Evolutionary conservation across 2,888 invertebrate species (phyloP), one percentile per base, ranked within the genome.

Genomic region (Mesorhabditis sp.): DNA sequence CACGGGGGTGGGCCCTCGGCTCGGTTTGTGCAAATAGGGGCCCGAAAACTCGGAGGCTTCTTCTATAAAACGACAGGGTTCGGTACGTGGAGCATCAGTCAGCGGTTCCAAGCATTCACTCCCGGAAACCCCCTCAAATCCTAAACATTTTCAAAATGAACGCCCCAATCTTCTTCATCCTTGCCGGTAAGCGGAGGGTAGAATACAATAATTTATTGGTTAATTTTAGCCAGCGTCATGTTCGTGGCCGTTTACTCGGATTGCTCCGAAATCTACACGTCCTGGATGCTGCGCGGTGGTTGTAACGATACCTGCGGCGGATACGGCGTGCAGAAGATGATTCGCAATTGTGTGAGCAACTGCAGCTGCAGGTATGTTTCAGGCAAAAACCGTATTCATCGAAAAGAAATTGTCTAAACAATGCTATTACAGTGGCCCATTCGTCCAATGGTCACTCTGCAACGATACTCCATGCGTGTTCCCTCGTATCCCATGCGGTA

Each of bases 281-380:
- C 58, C 10, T 50, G 58, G 58, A n/a, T 50, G 58, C n/a, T 50
- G 58, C 7, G 58, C 7, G 58, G 58, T 13, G 7, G 10, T 10
- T 50, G 58, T n/a, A 50, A 50, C n/a, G 58, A 50, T n/a, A 50
- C 58, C 1, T 50, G 58, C 2, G 58, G 58, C n/a, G 58, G 58
- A 50, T 50, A 50, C n/a, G 58, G 58, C 7, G 58, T 50, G 58
- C 58, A 50, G n/a, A 50, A 50, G 58, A 50, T 50, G 58, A 50
- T 50, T n/a, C 58, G 58, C 7, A n/a, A 10, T 50, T 50, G 58
- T 50, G n/a, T n/a, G 58, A 50, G 10, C 10, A n/a, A n/a, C 58
- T 50, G 58, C 58, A 50, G n/a, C n/a, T 50, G 58, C 58, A 10
- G n/a, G 58, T 2, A 50, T 13, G 58, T 13, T n/a, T 50, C n/a